Evolutionary conservation across 1,140 invertebrate species (phyloP), one percentile per base, ranked within the genome.

Genomic region (Achroia grisella): DNA sequence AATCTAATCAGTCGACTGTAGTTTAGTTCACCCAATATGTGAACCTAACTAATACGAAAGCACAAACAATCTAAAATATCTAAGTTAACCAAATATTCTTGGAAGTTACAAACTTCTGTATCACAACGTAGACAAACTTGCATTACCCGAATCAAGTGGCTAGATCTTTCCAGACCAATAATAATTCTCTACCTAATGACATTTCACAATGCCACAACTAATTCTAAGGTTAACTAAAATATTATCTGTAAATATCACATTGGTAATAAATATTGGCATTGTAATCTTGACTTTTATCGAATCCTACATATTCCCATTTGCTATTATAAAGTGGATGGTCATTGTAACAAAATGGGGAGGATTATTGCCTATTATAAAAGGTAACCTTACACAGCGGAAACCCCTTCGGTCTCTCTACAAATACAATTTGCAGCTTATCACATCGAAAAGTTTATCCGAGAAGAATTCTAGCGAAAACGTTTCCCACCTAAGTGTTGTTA

Each of bases 241-340:
- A 27, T 14, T 48, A 10, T 40, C 28, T n/a, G 12, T 15, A 31
- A 39, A 48, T 17, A 23, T 56, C 1, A 23, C 14, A 10, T 41
- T 35, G 17, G 12, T 57, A n/a, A 6, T 64, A 1, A 60, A 64
- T 33, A 34, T 55, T 2, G 39, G 61, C 8, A 45, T 57, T 2
- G 12, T 57, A 9, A 6, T 57, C 0, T 44, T 56, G 10, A 55
- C 56, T 1, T 52, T 55, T 13, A 42, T 64, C 8, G 61, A 64
- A 43, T 47, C 56, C 4, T 60, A 57, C 17, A 30, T 60, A n/a
- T 55, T 60, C 30, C 61, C 61, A 1, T 54, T 64, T 9, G 40
- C 51, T 33, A 46, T 64, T n/a, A 39, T 55, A 2, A 64, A 64
- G 23, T 64, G 57, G 54, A 50, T 64, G 33, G 37, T 60, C 11